Percentiles rank a stretch among this genome's conserved stretches.
Conservation (phyloP, 2,888 invertebrate genomes). For the Dugesia japonica region DNA sequence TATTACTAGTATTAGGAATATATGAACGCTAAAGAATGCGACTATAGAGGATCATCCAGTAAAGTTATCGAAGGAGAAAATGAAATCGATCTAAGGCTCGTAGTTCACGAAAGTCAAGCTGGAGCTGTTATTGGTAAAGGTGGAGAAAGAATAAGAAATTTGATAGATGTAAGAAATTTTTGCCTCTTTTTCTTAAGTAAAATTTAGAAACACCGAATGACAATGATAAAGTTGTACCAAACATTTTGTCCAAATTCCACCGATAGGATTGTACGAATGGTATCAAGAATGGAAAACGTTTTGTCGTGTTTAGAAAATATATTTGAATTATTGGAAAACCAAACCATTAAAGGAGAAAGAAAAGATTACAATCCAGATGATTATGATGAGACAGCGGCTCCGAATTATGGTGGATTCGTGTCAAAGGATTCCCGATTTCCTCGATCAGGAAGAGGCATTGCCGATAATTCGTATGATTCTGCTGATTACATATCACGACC, state of each 20-base stretch:
- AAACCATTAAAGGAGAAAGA: neutral
- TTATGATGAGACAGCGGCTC: neutral
- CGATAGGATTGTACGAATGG: neutral
- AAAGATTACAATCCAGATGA: conserved; percentile 3
- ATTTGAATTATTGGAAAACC: neutral
- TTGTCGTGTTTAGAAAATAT: neutral
- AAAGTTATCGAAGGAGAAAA: neutral
- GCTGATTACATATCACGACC: neutral
- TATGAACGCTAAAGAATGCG: neutral
- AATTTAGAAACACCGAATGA: conserved; percentile 1
- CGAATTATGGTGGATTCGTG: neutral
- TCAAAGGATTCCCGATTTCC: neutral
- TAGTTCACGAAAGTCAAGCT: conserved; percentile 1
- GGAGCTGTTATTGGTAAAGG: neutral
- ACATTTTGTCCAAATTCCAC: neutral
- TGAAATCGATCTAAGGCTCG: neutral
- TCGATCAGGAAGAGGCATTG: neutral
- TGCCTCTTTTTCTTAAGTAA: too few relatives aligned
- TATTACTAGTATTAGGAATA: neutral
- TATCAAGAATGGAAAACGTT: neutral
- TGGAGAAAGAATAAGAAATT: neutral
- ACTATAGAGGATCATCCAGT: neutral
- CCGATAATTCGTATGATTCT: neutral
- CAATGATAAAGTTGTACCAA: neutral
- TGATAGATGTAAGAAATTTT: neutral